These are phyloP conservation scores for Microchrysa polita DNA, from an alignment of 2,888 invertebrate species.

Conservation along the genomic window DNA sequence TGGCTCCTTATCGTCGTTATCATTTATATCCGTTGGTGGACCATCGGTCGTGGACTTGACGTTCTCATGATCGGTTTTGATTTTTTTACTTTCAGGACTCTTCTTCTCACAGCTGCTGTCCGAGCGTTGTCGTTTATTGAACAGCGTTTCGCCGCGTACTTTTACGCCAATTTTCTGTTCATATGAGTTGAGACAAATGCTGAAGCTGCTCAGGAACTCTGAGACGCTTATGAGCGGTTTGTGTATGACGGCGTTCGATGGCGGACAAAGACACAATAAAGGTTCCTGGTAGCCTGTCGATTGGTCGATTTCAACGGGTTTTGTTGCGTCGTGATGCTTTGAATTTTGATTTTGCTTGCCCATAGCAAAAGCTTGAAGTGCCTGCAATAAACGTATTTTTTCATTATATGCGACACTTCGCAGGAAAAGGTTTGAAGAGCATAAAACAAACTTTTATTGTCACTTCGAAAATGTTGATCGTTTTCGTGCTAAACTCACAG, in stretches of 20 bases:
- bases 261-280: constrained; percentile 65
- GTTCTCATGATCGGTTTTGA: constrained; percentile 59
- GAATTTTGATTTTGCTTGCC: constrained; percentile 18
- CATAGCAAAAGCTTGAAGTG: constrained; percentile 32
- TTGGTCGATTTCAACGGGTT: constrained; percentile 18
- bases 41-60: constrained; percentile 5
- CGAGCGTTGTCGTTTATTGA: constrained; percentile 67
- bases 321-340: not conserved
- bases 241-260: constrained; percentile 72
- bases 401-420: not conserved
- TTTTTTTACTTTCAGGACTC: constrained; percentile 66
- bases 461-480: too few relatives aligned
- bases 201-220: constrained; percentile 80
- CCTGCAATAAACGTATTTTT: not conserved
- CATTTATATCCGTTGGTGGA: not conserved
- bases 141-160: constrained; percentile 64
- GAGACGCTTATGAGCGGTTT: constrained; percentile 78
- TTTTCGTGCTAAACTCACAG: too few relatives aligned
- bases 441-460: too few relatives aligned
- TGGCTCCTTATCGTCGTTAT: constrained; percentile 52
- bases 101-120: constrained; percentile 69
- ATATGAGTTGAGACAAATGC: constrained; percentile 80
- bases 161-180: constrained; percentile 75
- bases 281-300: constrained; percentile 53
- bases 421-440: too few relatives aligned